Conservation (phyloP, 2,888 invertebrate species). For the Chironomus riparius region DNA sequence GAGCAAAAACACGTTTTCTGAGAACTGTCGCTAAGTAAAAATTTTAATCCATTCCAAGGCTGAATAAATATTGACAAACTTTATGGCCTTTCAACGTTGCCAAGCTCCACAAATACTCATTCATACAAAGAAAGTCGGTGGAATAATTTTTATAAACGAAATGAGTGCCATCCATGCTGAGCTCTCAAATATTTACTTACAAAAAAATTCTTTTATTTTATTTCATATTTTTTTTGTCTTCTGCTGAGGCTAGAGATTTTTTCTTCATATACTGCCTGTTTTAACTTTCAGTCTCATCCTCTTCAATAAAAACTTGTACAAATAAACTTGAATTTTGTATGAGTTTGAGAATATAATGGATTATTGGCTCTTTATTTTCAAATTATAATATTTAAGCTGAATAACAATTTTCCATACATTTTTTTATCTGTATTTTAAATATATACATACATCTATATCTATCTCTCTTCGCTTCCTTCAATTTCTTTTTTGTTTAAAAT, state of each 20-base stretch:
- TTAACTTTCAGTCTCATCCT: too few relatives aligned
- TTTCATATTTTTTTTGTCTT: not conserved
- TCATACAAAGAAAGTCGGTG: too few relatives aligned
- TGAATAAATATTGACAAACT: constrained; percentile 17
- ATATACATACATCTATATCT: too few relatives aligned
- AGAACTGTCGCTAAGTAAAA: too few relatives aligned
- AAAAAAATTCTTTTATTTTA: not conserved
- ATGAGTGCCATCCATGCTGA: not conserved
- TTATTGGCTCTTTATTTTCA: not conserved
- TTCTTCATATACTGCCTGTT: too few relatives aligned
- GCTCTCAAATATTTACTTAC: not conserved
- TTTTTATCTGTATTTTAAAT: not conserved
- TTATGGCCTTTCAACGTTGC: constrained; percentile 11
- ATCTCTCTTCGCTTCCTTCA: too few relatives aligned
- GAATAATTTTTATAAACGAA: not conserved
- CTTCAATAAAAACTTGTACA: not conserved
- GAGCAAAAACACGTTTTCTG: too few relatives aligned
- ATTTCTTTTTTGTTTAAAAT: too few relatives aligned
- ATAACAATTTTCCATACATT: not conserved
- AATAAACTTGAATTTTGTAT: not conserved
- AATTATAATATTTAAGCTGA: constrained; percentile 20
- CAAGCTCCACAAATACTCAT: not conserved
- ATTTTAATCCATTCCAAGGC: not conserved
- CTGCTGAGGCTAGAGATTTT: not conserved
- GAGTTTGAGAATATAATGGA: not conserved